Percentiles rank a stretch among this genome's conserved stretches.
Evolutionary conservation across 2,113 vertebrate genomes (phyloP).

Genomic region (Gymnorhina tibicen): DNA sequence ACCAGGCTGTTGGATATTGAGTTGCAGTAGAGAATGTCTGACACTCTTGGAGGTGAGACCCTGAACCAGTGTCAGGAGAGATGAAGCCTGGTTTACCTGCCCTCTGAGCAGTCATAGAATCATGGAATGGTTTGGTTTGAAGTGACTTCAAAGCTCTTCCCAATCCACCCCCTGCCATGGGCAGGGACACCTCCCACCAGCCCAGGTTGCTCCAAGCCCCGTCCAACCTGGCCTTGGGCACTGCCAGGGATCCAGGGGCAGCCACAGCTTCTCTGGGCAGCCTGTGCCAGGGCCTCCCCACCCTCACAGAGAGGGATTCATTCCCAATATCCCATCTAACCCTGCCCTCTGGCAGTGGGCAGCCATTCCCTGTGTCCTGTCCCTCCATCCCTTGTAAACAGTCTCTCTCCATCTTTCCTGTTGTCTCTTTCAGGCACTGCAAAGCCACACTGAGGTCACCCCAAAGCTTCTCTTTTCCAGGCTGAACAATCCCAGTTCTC

Average conservation of each 20-base stretch:
- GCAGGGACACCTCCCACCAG: rapidly evolving
- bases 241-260: background rate
- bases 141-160: background rate
- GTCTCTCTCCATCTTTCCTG: background rate
- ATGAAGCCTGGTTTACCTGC: background rate
- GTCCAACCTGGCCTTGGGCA: rapidly evolving
- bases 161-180: background rate
- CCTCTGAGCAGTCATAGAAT: background rate
- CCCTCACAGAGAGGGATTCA: rapidly evolving
- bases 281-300: background rate
- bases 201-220: rapidly evolving
- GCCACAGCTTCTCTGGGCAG: background rate
- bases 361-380: background rate
- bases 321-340: background rate
- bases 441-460: rapidly evolving
- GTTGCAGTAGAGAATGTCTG: background rate
- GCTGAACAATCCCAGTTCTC: background rate
- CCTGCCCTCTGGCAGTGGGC: rapidly evolving
- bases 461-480: background rate
- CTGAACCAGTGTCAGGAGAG: background rate
- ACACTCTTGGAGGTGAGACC: background rate
- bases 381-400: rapidly evolving
- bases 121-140: background rate
- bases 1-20: background rate
- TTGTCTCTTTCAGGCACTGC: rapidly evolving